Conservation (phyloP, 1,140 invertebrate species). For the Bombus cullumanus region DNA sequence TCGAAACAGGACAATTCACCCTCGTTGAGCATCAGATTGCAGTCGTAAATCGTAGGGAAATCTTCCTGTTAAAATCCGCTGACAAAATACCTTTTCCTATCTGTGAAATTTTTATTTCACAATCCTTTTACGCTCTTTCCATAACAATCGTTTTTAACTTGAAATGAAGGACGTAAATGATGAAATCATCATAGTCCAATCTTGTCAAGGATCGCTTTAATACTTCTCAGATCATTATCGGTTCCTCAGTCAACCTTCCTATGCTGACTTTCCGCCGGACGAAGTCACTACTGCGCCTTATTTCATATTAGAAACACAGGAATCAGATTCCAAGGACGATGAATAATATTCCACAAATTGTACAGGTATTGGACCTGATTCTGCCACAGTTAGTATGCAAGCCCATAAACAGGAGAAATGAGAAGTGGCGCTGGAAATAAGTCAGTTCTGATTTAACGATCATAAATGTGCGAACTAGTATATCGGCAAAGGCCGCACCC, state of each 20-base stretch:
- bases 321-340: neutral
- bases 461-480: conserved; percentile 25
- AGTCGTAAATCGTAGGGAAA: conserved; percentile 8
- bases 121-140: too few relatives aligned
- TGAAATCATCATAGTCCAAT: too few relatives aligned
- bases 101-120: neutral
- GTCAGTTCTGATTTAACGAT: conserved; percentile 37
- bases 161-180: neutral
- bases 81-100: neutral
- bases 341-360: conserved; percentile 1
- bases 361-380: neutral
- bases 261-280: neutral
- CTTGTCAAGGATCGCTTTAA: neutral
- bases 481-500: conserved; percentile 60
- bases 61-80: conserved; percentile 1
- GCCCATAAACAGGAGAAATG: conserved; percentile 21
- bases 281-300: neutral
- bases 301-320: neutral
- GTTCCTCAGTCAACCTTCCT: neutral
- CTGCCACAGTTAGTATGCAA: neutral
- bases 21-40: neutral
- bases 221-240: too few relatives aligned
- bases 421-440: conserved; percentile 19
- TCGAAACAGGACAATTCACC: neutral
- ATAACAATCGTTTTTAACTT: neutral